phyloP scores from a whole-genome alignment of 2,888 invertebrate genomes.

The Criorhina ranunculi region DNA sequence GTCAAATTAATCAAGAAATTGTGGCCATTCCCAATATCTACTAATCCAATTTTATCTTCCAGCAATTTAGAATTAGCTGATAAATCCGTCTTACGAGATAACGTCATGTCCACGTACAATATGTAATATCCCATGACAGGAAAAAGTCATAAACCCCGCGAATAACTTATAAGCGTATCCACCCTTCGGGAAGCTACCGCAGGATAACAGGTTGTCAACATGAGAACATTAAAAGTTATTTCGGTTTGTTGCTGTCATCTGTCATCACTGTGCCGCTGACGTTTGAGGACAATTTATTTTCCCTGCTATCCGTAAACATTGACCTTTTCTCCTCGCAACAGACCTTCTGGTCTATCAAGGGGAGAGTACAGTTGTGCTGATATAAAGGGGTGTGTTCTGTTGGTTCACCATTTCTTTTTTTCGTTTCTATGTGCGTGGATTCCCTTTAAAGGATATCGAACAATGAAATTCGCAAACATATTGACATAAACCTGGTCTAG shows the following conservation, averaged over 20 bases:
- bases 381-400: slow-evolving; percentile 7
- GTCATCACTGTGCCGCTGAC: slow-evolving; percentile 54
- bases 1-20: background rate
- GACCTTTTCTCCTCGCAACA: slow-evolving; percentile 2
- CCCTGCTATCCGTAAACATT: slow-evolving; percentile 28
- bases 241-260: slow-evolving; percentile 60
- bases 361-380: background rate
- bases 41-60: slow-evolving; percentile 1
- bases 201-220: slow-evolving; percentile 76
- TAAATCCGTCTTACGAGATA: slow-evolving; percentile 12
- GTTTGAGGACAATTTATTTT: slow-evolving; percentile 54
- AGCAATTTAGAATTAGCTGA: background rate
- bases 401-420: slow-evolving; percentile 16
- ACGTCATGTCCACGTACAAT: background rate
- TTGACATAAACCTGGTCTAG: background rate
- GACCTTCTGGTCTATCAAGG: background rate
- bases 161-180: background rate
- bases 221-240: slow-evolving; percentile 64
- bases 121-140: slow-evolving; percentile 19
- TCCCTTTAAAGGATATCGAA: background rate
- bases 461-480: slow-evolving; percentile 5
- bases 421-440: background rate
- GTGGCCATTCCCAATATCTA: background rate
- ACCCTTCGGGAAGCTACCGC: slow-evolving; percentile 13
- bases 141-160: background rate